Conservation (phyloP, 2,113 vertebrate genomes). For the Hystrix brachyura region DNA sequence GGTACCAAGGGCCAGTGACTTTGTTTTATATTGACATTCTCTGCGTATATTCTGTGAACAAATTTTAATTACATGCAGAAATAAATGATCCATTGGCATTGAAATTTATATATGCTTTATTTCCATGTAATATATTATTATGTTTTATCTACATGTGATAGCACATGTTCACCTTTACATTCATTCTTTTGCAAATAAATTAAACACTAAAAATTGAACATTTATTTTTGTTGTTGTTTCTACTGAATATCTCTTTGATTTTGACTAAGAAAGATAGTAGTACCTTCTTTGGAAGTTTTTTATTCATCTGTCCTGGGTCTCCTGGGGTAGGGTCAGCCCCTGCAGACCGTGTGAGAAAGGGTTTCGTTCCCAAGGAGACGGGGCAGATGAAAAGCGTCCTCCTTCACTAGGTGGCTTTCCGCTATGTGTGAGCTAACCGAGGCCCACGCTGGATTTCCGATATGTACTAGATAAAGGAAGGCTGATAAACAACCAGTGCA, state of each 20-base stretch:
- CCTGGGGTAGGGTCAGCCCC: not conserved
- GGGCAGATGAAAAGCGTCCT: not conserved
- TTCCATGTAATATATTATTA: not conserved
- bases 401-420: not conserved
- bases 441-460: not conserved
- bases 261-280: not conserved
- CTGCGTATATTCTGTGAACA: not conserved
- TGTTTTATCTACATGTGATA: not conserved
- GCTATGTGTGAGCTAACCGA: not conserved
- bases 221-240: conserved; percentile 15
- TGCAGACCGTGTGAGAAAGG: not conserved
- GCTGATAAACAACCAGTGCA: not conserved
- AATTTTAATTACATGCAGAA: not conserved
- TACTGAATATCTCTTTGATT: not conserved
- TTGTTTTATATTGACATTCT: not conserved
- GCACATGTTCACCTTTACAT: not conserved
- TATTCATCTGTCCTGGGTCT: not conserved
- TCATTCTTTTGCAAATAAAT: not conserved
- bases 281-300: conserved; percentile 19
- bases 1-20: not conserved
- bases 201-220: conserved; percentile 8
- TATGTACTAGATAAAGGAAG: not conserved
- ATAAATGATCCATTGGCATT: not conserved
- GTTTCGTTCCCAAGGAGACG: not conserved
- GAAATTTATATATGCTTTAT: not conserved